Evolutionary conservation across 2,888 invertebrate species (phyloP), one percentile per base, ranked within the genome.

Genomic region (Eilema sororculum): DNA sequence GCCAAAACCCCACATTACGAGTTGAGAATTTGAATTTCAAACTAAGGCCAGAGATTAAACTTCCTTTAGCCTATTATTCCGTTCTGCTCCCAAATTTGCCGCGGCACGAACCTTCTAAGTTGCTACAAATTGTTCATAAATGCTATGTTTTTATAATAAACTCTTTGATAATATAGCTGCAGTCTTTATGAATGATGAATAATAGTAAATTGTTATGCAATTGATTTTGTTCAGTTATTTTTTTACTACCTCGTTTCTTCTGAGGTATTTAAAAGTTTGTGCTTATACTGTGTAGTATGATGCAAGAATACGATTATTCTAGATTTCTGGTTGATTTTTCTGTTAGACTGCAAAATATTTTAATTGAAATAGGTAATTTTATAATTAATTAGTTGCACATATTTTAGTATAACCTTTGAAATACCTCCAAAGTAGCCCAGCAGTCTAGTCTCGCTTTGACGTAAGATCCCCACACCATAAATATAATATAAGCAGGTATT

Each of bases 1-100:
- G 67, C 78, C 81, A 69, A 74, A 78, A 76, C 75, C 75, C 68
- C 52, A 72, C 71, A 78, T 81, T 78, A 78, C 72, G 68, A 76
- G 66, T 76, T 72, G 75, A 71, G 72, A 60, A 86, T 86, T 85
- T 84, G 78, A 84, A 86, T 83, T 86, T 85, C 86, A 82, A 86
- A 83, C 77, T 78, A 82, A 80, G 77, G 76, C 73, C 67, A 67
- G 74, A 81, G 78, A 82, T 80, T 82, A 82, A 80, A 81, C 82
- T 75, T 78, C 75, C 69, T 77, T 76, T 65, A 68, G 66, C 65
- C 77, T 67, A 82, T 81, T 82, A 80, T 80, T 80, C 74, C 69
- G 76, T 80, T 80, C 73, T 66, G 75, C 76, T 80, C 75, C 73
- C 81, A 68, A 81, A 80, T 81, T 81, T 73, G 81, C 74, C 78